These are phyloP conservation scores for Eurystomus gularis DNA, from an alignment of 2,113 vertebrate species.

Conservation along the genomic window DNA sequence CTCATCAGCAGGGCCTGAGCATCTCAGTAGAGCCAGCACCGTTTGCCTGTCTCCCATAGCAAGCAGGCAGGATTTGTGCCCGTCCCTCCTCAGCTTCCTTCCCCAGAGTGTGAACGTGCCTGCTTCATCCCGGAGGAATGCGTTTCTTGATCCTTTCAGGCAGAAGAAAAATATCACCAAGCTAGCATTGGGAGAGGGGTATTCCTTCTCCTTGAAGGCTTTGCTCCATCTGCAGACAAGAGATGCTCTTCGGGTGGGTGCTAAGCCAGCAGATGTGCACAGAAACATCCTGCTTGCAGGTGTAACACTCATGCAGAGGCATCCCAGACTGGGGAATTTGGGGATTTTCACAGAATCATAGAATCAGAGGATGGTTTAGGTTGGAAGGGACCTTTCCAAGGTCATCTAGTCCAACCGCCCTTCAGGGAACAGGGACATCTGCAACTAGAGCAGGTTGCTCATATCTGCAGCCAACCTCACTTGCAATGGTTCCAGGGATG, in stretches of 20 bases:
- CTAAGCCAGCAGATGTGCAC: not conserved
- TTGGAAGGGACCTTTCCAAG: too few relatives aligned
- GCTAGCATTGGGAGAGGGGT: accelerated
- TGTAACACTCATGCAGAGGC: not conserved
- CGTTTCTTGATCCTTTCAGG: not conserved
- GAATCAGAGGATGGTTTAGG: too few relatives aligned
- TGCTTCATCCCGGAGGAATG: not conserved
- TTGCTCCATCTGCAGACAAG: not conserved
- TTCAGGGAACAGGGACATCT: too few relatives aligned
- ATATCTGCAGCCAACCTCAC: too few relatives aligned
- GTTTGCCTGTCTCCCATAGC: accelerated
- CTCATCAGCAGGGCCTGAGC: not conserved
- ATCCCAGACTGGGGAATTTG: accelerated
- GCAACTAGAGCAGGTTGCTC: too few relatives aligned
- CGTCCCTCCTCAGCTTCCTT: not conserved
- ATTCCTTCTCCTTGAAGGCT: not conserved
- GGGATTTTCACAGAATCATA: not conserved
- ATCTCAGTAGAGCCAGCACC: not conserved
- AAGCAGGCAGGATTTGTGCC: not conserved
- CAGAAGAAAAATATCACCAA: not conserved
- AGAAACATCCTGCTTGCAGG: not conserved
- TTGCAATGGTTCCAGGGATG: too few relatives aligned
- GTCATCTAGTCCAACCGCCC: too few relatives aligned
- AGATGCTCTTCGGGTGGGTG: not conserved
- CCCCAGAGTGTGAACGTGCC: accelerated